These are phyloP conservation scores for Leucoraja ocellata DNA, from an alignment of 2,797 vertebrate genomes.

Conservation along the genomic window DNA sequence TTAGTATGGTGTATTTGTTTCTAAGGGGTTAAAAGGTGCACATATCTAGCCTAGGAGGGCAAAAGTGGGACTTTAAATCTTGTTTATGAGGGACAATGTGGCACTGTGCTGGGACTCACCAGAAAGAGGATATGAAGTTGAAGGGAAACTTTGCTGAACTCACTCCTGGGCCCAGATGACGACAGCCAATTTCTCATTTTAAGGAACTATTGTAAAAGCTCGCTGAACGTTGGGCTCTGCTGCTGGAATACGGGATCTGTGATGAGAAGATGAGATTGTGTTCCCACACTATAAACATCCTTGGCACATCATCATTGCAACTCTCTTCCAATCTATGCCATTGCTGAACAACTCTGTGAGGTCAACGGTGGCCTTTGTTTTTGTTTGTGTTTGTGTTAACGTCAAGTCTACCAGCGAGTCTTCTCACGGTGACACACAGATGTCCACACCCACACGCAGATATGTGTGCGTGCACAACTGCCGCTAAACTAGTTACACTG, in stretches of 20 bases:
- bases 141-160: background rate
- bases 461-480: no score
- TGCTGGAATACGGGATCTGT: background rate
- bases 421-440: background rate
- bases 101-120: background rate
- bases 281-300: background rate
- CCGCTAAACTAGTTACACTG: no score
- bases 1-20: background rate
- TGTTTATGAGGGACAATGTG: background rate
- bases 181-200: background rate
- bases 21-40: background rate
- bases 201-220: background rate
- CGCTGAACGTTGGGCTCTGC: background rate
- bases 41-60: background rate
- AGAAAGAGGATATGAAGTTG: background rate
- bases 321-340: background rate
- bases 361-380: background rate
- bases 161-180: background rate
- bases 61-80: background rate
- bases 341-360: background rate
- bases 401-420: background rate
- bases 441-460: no score
- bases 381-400: background rate
- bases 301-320: background rate
- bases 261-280: background rate